Conservation (phyloP, 2,888 invertebrate species). For the Apocheima hispidaria region DNA sequence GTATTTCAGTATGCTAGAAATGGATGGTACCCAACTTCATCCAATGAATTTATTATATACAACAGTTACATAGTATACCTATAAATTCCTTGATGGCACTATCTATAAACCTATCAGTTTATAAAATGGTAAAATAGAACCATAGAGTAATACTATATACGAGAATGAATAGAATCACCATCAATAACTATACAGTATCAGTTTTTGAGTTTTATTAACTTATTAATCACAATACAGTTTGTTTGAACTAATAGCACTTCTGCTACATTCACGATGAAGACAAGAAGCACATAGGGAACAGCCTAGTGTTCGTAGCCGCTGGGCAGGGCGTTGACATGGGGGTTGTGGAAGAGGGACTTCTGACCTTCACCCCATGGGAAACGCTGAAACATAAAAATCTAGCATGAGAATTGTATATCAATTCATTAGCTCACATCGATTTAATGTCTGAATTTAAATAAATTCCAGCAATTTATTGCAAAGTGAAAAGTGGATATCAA, state of each 20-base stretch:
- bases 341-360: slow-evolving; percentile 95
- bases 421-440: too few relatives aligned
- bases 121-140: too few relatives aligned
- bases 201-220: slow-evolving; percentile 48
- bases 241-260: slow-evolving; percentile 60
- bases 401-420: not conserved
- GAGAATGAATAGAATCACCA: not conserved
- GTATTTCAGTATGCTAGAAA: too few relatives aligned
- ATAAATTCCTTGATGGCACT: too few relatives aligned
- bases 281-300: slow-evolving; percentile 44
- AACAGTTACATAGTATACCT: too few relatives aligned
- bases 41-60: too few relatives aligned
- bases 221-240: slow-evolving; percentile 66
- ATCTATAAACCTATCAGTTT: too few relatives aligned
- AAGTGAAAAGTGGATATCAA: too few relatives aligned
- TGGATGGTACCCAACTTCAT: too few relatives aligned
- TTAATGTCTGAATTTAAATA: too few relatives aligned
- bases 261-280: slow-evolving; percentile 40
- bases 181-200: not conserved
- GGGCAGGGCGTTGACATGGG: slow-evolving; percentile 91
- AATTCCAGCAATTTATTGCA: too few relatives aligned
- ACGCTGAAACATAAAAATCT: slow-evolving; percentile 81
- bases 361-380: slow-evolving; percentile 98
- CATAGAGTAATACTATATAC: too few relatives aligned
- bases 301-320: slow-evolving; percentile 90